phyloP scores from a whole-genome alignment of 1,140 invertebrate species.

The Ooceraea biroi region DNA sequence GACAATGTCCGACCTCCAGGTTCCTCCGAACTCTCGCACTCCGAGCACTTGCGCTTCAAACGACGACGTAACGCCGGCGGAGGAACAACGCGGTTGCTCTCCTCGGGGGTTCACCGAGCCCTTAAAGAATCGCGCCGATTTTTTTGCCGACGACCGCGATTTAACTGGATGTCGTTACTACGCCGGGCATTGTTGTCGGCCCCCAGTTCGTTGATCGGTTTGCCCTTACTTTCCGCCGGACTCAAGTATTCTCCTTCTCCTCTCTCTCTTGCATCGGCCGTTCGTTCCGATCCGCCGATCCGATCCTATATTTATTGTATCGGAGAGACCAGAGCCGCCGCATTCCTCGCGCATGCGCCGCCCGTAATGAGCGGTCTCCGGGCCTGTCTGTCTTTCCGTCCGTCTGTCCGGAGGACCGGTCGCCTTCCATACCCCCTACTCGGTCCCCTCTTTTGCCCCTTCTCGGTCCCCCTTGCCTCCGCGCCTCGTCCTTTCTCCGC shows the following conservation, averaged over 20 bases:
- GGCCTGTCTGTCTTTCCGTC: slow-evolving; percentile 82
- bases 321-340: slow-evolving; percentile 78
- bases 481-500: slow-evolving; percentile 33
- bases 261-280: slow-evolving; percentile 47
- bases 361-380: slow-evolving; percentile 85
- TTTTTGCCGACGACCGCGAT: slow-evolving; percentile 78
- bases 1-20: too few relatives aligned
- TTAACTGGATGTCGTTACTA: slow-evolving; percentile 84
- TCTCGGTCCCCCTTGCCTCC: slow-evolving; percentile 54
- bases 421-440: slow-evolving; percentile 64
- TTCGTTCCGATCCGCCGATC: slow-evolving; percentile 65
- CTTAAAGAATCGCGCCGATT: slow-evolving; percentile 76
- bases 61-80: slow-evolving; percentile 2
- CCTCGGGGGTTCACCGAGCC: slow-evolving; percentile 48
- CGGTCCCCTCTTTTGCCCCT: slow-evolving; percentile 58
- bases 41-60: slow-evolving; percentile 40
- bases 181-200: slow-evolving; percentile 81
- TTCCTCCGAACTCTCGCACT: background rate
- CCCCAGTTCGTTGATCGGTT: slow-evolving; percentile 76
- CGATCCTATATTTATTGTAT: slow-evolving; percentile 85
- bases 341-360: slow-evolving; percentile 84
- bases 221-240: slow-evolving; percentile 67
- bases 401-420: slow-evolving; percentile 74
- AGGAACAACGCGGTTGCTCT: slow-evolving; percentile 41
- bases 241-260: slow-evolving; percentile 54